phyloP scores from a whole-genome alignment of 2,888 invertebrate species.

The Pterostichus niger region DNA sequence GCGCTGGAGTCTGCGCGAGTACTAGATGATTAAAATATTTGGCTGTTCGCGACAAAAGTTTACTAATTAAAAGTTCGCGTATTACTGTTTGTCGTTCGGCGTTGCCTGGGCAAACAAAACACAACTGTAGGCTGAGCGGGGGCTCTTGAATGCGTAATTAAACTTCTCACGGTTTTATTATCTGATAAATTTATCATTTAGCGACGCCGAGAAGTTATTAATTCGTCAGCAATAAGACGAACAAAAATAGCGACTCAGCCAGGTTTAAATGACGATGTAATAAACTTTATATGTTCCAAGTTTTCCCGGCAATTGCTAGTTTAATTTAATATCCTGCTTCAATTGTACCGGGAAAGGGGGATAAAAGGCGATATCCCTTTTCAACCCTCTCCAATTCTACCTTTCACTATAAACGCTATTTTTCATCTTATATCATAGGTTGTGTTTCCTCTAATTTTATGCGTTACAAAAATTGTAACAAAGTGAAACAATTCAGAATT shows the following conservation, averaged over 20 bases:
- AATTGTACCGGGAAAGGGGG: constrained; percentile 54
- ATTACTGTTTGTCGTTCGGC: constrained; percentile 62
- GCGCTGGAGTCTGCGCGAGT: background rate
- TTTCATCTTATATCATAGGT: no score
- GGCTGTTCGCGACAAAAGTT: constrained; percentile 62
- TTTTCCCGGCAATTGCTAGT: constrained; percentile 72
- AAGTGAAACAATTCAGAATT: no score
- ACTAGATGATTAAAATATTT: constrained; percentile 63
- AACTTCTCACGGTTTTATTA: constrained; percentile 63
- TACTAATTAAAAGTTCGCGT: constrained; percentile 65
- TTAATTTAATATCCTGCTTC: constrained; percentile 73
- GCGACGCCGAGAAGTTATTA: constrained; percentile 72
- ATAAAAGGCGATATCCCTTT: constrained; percentile 33
- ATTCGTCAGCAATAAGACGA: constrained; percentile 71
- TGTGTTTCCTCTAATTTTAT: no score
- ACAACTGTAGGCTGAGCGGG: constrained; percentile 68
- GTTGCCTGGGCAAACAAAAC: constrained; percentile 59
- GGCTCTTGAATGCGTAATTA: constrained; percentile 80
- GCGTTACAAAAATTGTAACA: no score
- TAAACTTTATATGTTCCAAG: constrained; percentile 71
- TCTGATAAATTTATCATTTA: constrained; percentile 79
- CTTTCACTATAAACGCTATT: background rate
- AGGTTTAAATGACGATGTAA: constrained; percentile 67
- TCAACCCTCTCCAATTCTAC: constrained; percentile 3
- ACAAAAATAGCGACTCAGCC: constrained; percentile 69